Percentiles rank a stretch among this genome's conserved stretches.
Conservation (phyloP, 1,140 invertebrate genomes). For the Xylocopa sonorina region DNA sequence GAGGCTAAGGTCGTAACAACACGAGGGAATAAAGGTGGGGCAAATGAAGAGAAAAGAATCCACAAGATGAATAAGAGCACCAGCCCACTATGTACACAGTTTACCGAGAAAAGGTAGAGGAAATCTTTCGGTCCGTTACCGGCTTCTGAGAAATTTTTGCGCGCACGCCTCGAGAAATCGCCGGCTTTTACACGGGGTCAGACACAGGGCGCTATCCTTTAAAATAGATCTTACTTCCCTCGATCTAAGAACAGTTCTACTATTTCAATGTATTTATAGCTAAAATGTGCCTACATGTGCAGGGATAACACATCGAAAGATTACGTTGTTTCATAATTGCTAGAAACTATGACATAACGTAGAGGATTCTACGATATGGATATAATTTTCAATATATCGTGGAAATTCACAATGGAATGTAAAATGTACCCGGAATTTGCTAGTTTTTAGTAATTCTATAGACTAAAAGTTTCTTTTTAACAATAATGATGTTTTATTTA, state of each 20-base stretch:
- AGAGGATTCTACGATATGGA: too few relatives aligned
- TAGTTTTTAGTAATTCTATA: too few relatives aligned
- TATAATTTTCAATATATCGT: too few relatives aligned
- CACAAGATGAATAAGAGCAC: not conserved
- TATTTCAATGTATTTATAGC: constrained; percentile 55
- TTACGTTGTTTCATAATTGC: not conserved
- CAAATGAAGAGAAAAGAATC: constrained; percentile 11
- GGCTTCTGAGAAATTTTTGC: constrained; percentile 6
- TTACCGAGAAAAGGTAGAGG: not conserved
- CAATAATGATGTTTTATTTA: too few relatives aligned
- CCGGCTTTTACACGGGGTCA: constrained; percentile 40
- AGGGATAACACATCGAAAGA: not conserved
- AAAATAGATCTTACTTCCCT: constrained; percentile 64
- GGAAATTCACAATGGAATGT: too few relatives aligned
- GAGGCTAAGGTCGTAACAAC: constrained; percentile 32
- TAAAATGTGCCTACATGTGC: not conserved
- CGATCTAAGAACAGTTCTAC: constrained; percentile 50
- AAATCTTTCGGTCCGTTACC: not conserved
- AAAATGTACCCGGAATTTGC: too few relatives aligned
- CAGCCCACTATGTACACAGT: too few relatives aligned
- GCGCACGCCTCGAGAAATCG: constrained; percentile 15
- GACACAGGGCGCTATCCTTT: constrained; percentile 42
- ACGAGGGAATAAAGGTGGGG: not conserved
- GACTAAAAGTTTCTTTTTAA: too few relatives aligned
- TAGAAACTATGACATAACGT: not conserved